phyloP scores from a whole-genome alignment of 2,113 vertebrate genomes.

The Neogobius melanostomus region DNA sequence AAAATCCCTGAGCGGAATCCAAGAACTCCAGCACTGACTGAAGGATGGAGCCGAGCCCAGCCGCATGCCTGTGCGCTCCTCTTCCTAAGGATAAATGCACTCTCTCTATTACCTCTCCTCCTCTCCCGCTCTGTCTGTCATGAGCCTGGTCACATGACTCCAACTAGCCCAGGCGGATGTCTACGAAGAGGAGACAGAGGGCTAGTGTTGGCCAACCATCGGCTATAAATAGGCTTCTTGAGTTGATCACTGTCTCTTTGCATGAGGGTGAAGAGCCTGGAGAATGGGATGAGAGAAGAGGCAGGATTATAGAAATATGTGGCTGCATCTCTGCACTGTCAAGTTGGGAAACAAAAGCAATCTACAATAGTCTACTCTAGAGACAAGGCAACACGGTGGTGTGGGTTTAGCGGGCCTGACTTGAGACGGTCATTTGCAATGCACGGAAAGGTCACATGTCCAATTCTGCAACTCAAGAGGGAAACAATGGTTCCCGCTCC shows the following conservation, averaged over 20 bases:
- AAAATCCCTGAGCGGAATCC: constrained; percentile 27
- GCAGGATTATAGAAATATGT: constrained; percentile 41
- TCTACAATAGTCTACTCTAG: neutral
- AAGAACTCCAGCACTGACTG: constrained; percentile 23
- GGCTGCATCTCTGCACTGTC: constrained; percentile 34
- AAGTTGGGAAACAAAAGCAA: neutral
- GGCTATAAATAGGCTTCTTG: constrained; percentile 73
- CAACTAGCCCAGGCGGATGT: constrained; percentile 53
- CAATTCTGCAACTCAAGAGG: constrained; percentile 13
- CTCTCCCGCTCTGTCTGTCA: constrained; percentile 29
- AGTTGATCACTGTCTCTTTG: constrained; percentile 69
- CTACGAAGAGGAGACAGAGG: constrained; percentile 59
- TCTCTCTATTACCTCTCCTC: constrained; percentile 31
- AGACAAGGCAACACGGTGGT: neutral
- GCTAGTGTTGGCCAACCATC: constrained; percentile 57
- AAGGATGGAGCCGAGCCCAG: constrained; percentile 52
- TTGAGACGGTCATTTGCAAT: neutral
- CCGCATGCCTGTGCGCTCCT: constrained; percentile 32
- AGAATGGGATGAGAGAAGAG: constrained; percentile 41
- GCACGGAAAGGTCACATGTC: constrained; percentile 40
- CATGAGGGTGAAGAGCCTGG: constrained; percentile 61
- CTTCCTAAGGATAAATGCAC: constrained; percentile 55
- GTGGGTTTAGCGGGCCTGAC: neutral
- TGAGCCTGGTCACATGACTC: constrained; percentile 51
- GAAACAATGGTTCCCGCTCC: neutral